Evolutionary conservation across 2,797 vertebrate species (phyloP).

Genomic region (Periparus ater): DNA sequence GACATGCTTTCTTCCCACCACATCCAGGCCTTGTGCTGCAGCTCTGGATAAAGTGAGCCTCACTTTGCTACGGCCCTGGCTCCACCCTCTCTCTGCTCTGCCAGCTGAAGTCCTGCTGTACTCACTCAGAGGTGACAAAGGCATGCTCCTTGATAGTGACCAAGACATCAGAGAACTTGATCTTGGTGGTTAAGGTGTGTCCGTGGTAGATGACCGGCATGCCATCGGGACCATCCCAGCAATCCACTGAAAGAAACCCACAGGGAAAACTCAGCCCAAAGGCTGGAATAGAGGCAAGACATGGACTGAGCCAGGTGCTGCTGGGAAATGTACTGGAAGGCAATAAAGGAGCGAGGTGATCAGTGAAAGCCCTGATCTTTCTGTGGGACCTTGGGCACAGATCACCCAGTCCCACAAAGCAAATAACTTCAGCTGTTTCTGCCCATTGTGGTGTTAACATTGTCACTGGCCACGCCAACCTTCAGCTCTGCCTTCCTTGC

Average conservation of each 20-base stretch:
- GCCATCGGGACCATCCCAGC: constrained; percentile 97
- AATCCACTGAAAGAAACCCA: constrained; percentile 88
- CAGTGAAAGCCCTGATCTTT: background rate
- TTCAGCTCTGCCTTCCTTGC: background rate
- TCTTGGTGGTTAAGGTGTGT: constrained; percentile 98
- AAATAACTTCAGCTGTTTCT: background rate
- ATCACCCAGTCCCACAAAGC: background rate
- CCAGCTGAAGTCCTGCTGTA: constrained; percentile 2
- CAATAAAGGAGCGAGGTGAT: background rate
- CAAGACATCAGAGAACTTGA: constrained; percentile 94
- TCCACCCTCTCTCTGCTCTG: background rate
- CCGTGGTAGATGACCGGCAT: constrained; percentile 99
- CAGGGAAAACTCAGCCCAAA: background rate
- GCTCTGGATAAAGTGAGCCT: background rate
- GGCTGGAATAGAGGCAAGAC: background rate
- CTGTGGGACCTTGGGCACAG: fast-evolving
- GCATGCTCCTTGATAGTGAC: constrained; percentile 97
- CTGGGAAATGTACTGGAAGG: fast-evolving
- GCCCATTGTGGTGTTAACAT: fast-evolving
- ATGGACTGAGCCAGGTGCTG: fast-evolving
- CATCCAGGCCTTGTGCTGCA: background rate
- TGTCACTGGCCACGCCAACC: fast-evolving
- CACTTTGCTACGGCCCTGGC: background rate
- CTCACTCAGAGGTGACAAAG: constrained; percentile 97
- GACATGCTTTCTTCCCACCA: fast-evolving